Conservation (phyloP, 2,888 invertebrate genomes). For the Asteroscopus sphinx region DNA sequence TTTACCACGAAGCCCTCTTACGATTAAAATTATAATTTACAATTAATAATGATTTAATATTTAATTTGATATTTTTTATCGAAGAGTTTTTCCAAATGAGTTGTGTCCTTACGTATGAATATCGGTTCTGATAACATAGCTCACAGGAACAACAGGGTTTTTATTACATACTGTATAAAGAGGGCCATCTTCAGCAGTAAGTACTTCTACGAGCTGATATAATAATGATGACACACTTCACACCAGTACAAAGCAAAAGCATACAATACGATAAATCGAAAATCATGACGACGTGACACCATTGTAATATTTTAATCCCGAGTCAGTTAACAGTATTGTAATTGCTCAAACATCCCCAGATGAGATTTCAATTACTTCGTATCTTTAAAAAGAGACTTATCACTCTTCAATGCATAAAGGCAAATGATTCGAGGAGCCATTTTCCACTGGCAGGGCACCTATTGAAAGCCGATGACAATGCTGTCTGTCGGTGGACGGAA, state of each 20-base stretch:
- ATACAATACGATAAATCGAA: conserved; percentile 4
- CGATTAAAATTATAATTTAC: no score
- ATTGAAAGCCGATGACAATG: conserved; percentile 81
- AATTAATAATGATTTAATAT: no score
- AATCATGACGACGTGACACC: conserved; percentile 3
- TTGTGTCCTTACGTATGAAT: no score
- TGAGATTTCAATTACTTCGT: conserved; percentile 75
- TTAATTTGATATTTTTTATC: no score
- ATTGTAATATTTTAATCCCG: conserved; percentile 30
- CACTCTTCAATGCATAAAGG: conserved; percentile 79
- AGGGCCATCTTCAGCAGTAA: neutral
- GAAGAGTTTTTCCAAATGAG: no score
- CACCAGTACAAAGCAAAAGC: conserved; percentile 1
- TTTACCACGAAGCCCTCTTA: no score
- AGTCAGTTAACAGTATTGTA: conserved; percentile 27
- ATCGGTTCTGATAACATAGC: no score
- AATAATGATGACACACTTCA: neutral
- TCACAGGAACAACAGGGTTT: no score
- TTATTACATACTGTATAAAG: no score
- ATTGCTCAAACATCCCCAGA: conserved; percentile 55
- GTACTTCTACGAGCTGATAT: neutral
- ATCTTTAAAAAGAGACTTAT: conserved; percentile 73
- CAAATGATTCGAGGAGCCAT: conserved; percentile 81
- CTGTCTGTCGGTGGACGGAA: conserved; percentile 82
- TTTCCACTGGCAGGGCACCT: conserved; percentile 80